Evolutionary conservation across 2,113 vertebrate genomes (phyloP).

Genomic region (Amphiprion ocellaris): DNA sequence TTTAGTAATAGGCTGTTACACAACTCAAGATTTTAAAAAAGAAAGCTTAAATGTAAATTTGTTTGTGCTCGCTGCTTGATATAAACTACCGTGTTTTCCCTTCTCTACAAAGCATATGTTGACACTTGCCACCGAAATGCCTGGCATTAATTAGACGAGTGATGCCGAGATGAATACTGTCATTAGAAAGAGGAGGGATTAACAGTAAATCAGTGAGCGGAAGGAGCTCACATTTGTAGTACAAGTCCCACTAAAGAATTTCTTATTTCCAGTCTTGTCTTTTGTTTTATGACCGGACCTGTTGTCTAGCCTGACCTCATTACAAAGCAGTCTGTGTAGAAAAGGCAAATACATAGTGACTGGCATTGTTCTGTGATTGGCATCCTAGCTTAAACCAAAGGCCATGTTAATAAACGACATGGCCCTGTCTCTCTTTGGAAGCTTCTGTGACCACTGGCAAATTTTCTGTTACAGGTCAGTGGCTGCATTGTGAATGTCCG

Average conservation of each 20-base stretch:
- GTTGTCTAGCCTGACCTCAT: slow-evolving; percentile 60
- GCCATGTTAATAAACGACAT: slow-evolving; percentile 37
- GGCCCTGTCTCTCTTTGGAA: slow-evolving; percentile 29
- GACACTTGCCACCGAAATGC: neutral
- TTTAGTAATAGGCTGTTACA: too few relatives aligned
- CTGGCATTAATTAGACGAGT: neutral
- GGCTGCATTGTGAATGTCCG: slow-evolving; percentile 71
- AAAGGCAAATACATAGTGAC: slow-evolving; percentile 79
- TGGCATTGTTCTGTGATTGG: slow-evolving; percentile 83
- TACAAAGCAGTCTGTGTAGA: slow-evolving; percentile 71
- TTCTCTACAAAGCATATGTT: too few relatives aligned
- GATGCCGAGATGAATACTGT: neutral
- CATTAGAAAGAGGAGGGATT: slow-evolving; percentile 8
- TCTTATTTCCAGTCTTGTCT: slow-evolving; percentile 25
- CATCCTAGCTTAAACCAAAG: slow-evolving; percentile 63
- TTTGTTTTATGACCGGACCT: slow-evolving; percentile 43
- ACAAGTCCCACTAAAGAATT: slow-evolving; percentile 21
- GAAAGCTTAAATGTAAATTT: neutral
- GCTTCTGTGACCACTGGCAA: slow-evolving; percentile 59
- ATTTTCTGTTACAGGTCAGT: slow-evolving; percentile 75
- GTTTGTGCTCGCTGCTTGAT: neutral
- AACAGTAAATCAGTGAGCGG: slow-evolving; percentile 14
- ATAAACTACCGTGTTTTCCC: too few relatives aligned
- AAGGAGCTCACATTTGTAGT: slow-evolving; percentile 17
- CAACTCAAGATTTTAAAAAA: too few relatives aligned